Evolutionary conservation across 2,888 invertebrate genomes (phyloP), one percentile per base, ranked within the genome.

Genomic region (Patella ulyssiponensis): DNA sequence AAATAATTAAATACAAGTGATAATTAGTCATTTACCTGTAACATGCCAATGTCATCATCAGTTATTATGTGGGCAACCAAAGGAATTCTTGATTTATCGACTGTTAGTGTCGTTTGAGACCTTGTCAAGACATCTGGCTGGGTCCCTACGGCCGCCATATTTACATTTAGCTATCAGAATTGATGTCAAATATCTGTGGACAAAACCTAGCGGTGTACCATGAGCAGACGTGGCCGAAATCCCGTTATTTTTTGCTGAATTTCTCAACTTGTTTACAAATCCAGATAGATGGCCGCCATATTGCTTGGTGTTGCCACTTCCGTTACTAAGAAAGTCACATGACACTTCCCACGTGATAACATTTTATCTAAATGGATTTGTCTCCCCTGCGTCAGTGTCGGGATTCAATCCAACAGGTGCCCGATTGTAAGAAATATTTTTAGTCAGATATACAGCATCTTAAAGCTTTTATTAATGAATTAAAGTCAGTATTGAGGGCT

Each of bases 11-110:
- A 51, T 72, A 3, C 14, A 44, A 11, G 17, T n/a, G 14, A 51
- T 44, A 23, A 76, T 20, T 14, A 69, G 7, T 54, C 3, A 69
- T 70, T 80, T 81, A 90, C 90, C 88, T 90, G 86, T 17, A 88
- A 76, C 15, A 88, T 81, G 0, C 89, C 90, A 56, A 90, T 81
- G 75, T 91, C 90, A 78, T 91, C 90, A 82, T 91, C 91, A 53
- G 90, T 90, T 54, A 91, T 88, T n/a, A 89, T 85, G 80, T 91
- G 90, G 17, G 88, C 80, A 11, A 91, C 89, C 72, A 91, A 78
- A 14, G 91, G 91, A 23, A 90, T 86, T 11, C 81, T 81, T 15
- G 81, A 79, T 73, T 83, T 84, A 12, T 79, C 79, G 51, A 53
- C 44, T 51, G 70, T 23, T 5, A 64, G 20, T 12, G 64, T 64